These are phyloP conservation scores for Himalopsyche kuldschensis DNA, from an alignment of 2,888 invertebrate genomes.

Conservation along the genomic window DNA sequence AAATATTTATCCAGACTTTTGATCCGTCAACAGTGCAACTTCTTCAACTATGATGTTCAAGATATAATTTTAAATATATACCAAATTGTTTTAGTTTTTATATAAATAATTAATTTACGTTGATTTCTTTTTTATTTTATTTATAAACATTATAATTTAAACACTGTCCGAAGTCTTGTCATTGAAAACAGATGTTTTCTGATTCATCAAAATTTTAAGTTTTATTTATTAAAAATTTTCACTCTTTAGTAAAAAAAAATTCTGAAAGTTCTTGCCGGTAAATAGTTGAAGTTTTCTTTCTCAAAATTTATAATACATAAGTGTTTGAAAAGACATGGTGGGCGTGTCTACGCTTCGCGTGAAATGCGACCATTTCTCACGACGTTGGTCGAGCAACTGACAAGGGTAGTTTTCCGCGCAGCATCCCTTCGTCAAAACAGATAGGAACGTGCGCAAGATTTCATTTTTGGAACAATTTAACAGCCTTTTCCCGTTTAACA, in stretches of 20 bases:
- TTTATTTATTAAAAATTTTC: not conserved
- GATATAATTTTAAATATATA: too few relatives aligned
- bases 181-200: not conserved
- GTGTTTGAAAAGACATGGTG: not conserved
- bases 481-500: not conserved
- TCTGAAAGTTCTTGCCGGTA: not conserved
- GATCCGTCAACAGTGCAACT: too few relatives aligned
- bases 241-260: not conserved
- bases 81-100: too few relatives aligned
- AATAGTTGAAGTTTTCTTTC: too few relatives aligned
- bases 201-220: not conserved
- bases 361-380: conserved; percentile 2
- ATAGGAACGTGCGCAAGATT: not conserved
- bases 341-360: not conserved
- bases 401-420: conserved; percentile 23
- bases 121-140: too few relatives aligned
- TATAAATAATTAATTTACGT: too few relatives aligned
- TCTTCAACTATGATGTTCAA: too few relatives aligned
- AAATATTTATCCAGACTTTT: not conserved
- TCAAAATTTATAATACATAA: not conserved
- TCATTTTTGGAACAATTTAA: not conserved
- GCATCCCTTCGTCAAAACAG: conserved; percentile 3
- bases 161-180: not conserved
- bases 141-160: not conserved
- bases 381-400: conserved; percentile 11